phyloP scores from a whole-genome alignment of 2,888 invertebrate species.

The Furcula furcula region DNA sequence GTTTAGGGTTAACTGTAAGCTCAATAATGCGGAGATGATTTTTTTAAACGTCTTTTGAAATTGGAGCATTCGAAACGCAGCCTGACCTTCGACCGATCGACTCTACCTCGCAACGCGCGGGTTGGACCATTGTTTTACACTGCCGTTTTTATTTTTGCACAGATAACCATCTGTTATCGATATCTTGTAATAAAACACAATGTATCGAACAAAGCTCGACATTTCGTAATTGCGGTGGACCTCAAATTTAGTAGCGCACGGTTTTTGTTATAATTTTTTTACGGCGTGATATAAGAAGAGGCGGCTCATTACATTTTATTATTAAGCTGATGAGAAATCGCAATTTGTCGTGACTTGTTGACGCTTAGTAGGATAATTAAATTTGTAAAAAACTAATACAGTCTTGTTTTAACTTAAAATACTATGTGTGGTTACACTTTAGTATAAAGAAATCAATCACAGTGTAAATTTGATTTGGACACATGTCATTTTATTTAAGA shows the following conservation, averaged over 20 bases:
- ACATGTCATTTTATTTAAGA: too few species aligned
- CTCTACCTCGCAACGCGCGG: conserved; percentile 14
- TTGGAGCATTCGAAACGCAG: conserved; percentile 38
- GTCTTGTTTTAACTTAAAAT: too few species aligned
- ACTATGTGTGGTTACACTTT: too few species aligned
- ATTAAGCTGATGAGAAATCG: conserved; percentile 6
- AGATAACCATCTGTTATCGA: conserved; percentile 26
- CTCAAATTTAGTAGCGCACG: conserved; percentile 12
- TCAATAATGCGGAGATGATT: conserved; percentile 51
- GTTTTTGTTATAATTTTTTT: conserved; percentile 19
- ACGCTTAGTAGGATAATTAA: too few species aligned
- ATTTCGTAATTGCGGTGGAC: conserved; percentile 11
- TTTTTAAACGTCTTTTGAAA: conserved; percentile 36
- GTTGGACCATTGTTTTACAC: conserved; percentile 28
- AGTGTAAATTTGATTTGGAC: too few species aligned
- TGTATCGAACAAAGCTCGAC: conserved; percentile 11
- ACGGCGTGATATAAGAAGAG: conserved; percentile 4
- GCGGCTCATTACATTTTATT: conserved; percentile 12
- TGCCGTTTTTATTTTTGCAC: conserved; percentile 34
- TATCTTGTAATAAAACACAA: conserved; percentile 10
- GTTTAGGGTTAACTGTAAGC: conserved; percentile 72
- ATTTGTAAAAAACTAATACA: too few species aligned
- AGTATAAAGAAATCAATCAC: too few species aligned
- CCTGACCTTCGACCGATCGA: conserved; percentile 44
- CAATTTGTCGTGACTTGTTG: neutral